Percentiles rank a stretch among this genome's conserved stretches.
phyloP scores from a whole-genome alignment of 37 sponge, comb jelly and placozoan genomes.

The Chondrilla cf. caribensis region DNA sequence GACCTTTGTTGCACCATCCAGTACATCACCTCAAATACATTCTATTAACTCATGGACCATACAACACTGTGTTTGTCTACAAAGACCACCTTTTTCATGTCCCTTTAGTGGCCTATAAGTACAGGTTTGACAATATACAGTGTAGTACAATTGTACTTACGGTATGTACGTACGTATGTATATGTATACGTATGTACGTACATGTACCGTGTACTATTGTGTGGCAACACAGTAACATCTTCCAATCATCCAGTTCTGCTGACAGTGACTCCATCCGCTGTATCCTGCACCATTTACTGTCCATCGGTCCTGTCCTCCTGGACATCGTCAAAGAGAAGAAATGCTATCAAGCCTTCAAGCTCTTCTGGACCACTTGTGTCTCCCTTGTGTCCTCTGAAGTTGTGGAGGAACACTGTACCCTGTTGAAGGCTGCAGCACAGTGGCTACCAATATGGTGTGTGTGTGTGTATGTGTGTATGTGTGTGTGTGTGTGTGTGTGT shows the following conservation, averaged over 20 bases:
- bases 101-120: too few relatives aligned
- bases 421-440: conserved; percentile 41
- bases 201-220: not conserved
- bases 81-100: too few relatives aligned
- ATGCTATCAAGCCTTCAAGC: conserved; percentile 21
- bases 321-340: not conserved
- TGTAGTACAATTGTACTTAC: too few relatives aligned
- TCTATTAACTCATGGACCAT: too few relatives aligned
- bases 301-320: conserved; percentile 40
- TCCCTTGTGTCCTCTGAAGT: conserved; percentile 45
- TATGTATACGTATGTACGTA: conserved; percentile 3
- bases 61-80: too few relatives aligned
- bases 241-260: not conserved
- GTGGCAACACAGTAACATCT: too few relatives aligned
- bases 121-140: too few relatives aligned
- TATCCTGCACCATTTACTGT: conserved; percentile 48
- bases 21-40: too few relatives aligned
- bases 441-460: conserved; percentile 54
- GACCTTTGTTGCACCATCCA: too few relatives aligned
- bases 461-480: not conserved
- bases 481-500: not conserved
- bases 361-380: conserved; percentile 44
- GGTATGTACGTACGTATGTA: not conserved
- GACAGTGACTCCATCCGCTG: not conserved
- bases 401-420: conserved; percentile 49